Percentiles rank a stretch among this genome's conserved stretches.
Conservation (phyloP, 1,140 invertebrate genomes). For the Brachionus sp. region DNA sequence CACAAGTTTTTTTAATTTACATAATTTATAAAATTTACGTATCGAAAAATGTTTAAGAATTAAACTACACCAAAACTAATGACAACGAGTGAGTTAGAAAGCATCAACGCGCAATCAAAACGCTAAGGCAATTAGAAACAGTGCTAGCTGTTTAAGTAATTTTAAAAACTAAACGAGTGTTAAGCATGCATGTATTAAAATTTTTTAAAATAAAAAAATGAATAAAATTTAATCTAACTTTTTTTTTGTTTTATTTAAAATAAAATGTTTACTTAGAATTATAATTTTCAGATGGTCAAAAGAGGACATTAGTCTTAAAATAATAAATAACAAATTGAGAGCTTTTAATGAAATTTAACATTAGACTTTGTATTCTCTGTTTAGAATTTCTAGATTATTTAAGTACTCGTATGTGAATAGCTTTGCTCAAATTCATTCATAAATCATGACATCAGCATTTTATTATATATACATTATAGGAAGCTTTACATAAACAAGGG, state of each 20-base stretch:
- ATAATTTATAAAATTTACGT: conserved; percentile 19
- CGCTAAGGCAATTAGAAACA: not conserved
- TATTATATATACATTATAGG: not conserved
- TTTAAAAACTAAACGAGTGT: no score
- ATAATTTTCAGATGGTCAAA: not conserved
- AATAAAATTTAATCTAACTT: not conserved
- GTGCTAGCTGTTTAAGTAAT: not conserved
- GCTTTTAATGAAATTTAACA: not conserved
- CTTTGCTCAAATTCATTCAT: not conserved
- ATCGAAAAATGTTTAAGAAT: conserved; percentile 26
- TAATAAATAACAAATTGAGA: not conserved
- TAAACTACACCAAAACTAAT: not conserved
- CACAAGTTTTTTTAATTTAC: not conserved
- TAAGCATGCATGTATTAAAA: no score
- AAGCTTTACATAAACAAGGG: no score
- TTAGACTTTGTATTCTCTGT: conserved; percentile 8
- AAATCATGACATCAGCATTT: conserved; percentile 11
- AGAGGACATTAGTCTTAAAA: not conserved
- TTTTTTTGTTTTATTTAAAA: not conserved
- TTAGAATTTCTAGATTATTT: not conserved
- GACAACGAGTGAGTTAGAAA: not conserved
- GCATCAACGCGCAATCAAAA: not conserved
- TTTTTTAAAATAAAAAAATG: not conserved
- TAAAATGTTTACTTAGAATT: not conserved
- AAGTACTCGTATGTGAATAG: not conserved